phyloP scores from a whole-genome alignment of 2,113 vertebrate species.

The Capra hircus region DNA sequence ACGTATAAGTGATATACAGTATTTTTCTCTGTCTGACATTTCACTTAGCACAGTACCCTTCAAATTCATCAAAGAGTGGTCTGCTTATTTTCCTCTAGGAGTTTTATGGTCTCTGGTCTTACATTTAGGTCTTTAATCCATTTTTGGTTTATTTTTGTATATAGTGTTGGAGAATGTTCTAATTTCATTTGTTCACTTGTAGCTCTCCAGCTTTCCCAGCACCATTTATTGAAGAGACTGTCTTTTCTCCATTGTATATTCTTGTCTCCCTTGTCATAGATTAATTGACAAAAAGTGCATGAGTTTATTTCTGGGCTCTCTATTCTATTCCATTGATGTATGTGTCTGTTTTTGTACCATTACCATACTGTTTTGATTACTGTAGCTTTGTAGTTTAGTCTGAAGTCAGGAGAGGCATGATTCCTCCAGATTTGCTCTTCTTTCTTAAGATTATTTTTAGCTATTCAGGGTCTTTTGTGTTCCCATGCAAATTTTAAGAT shows the following conservation, averaged over 20 bases:
- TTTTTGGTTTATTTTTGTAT: background rate
- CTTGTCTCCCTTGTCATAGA: background rate
- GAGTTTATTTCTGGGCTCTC: background rate
- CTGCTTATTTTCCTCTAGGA: background rate
- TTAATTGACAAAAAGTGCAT: background rate
- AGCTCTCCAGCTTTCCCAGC: background rate
- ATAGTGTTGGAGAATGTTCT: background rate
- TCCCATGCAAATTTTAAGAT: background rate
- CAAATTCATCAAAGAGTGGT: background rate
- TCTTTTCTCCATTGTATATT: background rate
- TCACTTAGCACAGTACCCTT: background rate
- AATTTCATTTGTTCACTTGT: background rate
- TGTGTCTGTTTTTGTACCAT: background rate
- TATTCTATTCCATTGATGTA: background rate
- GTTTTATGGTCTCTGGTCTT: background rate
- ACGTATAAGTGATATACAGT: background rate
- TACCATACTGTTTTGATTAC: background rate
- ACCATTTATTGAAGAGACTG: background rate
- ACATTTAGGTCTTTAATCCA: background rate
- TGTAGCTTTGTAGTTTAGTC: background rate
- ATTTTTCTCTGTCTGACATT: background rate
- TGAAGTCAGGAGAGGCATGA: background rate
- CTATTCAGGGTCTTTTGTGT: background rate
- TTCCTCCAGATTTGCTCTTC: background rate
- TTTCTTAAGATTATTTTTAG: background rate